phyloP scores from a whole-genome alignment of 2,797 vertebrate genomes.

The Pseudomugil gertrudae region DNA sequence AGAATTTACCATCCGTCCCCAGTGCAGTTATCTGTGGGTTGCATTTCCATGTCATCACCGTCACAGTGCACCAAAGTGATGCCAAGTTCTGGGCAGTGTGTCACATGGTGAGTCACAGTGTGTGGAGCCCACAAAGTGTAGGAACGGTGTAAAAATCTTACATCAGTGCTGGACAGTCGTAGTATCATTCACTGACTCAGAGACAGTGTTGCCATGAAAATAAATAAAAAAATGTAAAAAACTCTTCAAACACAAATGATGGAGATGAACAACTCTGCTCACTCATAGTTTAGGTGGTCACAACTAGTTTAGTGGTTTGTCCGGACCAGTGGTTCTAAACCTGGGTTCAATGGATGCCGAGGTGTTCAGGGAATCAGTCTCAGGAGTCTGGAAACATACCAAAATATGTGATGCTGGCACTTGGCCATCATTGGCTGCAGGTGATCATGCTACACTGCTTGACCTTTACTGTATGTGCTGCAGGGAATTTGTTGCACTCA shows the following conservation, averaged over 20 bases:
- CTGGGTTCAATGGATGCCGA: too few relatives aligned
- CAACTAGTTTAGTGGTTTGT: too few relatives aligned
- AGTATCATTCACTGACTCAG: constrained; percentile 45
- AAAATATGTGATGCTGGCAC: too few relatives aligned
- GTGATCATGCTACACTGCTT: too few relatives aligned
- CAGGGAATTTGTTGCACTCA: too few relatives aligned
- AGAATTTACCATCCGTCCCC: background rate
- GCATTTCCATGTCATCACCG: constrained; percentile 6
- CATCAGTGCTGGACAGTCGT: constrained; percentile 25
- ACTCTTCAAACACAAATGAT: too few relatives aligned
- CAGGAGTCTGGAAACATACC: too few relatives aligned
- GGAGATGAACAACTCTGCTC: background rate
- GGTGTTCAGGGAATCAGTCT: too few relatives aligned
- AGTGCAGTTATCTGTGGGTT: constrained; percentile 13
- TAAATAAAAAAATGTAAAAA: background rate
- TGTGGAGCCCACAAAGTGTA: constrained; percentile 53
- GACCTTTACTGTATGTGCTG: too few relatives aligned
- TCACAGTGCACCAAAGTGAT: constrained; percentile 29
- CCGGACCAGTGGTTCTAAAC: too few relatives aligned
- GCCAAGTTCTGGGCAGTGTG: constrained; percentile 31
- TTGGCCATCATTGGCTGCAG: too few relatives aligned
- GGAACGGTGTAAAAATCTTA: constrained; percentile 46
- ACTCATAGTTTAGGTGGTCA: too few relatives aligned
- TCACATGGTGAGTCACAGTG: constrained; percentile 58
- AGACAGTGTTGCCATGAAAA: constrained; percentile 20